Base-by-base conservation (phyloP, 2,113 vertebrate species). In the Hemibagrus wyckioides region DNA sequence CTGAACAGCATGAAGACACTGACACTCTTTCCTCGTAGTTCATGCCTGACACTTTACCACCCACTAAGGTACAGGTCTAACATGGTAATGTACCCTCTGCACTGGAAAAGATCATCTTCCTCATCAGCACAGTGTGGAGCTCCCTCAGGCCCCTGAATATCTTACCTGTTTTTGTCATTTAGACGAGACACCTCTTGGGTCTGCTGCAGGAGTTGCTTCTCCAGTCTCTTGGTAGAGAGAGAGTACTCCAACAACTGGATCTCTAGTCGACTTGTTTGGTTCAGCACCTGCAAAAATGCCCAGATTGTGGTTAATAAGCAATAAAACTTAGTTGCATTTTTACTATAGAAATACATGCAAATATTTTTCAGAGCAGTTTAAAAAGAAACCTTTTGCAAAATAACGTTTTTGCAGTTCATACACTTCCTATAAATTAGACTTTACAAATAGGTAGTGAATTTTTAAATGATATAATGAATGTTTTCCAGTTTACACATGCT, bases 221-320 rank as follows among this genome's bases (percentile, higher is more conserved):
- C 96, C 85, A 97, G 94, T 39, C 92, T 94, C 91, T 92, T 94
- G 28, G 95, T 95, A 84, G 94, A 96, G 65, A 96, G 93, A 0
- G 95, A 96, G 87, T 96, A 96, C 88, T 96, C 96, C 4, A 96
- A 90, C 87, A 96, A 90, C 92, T 96, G 96, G 82, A 96, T 95
- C 93, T 96, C 95, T 86, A 97, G 89, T 80, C 95, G 94, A 63
- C 94, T 95, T 6, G 95, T 96, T 89, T 97, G 96, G 88, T 96
- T 97, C 85, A 96, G 90, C 80, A 97, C 95, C 96, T 97, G 54
- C 67, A 84, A 81, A 81, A 63, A 39, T 28, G 11, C 25, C 21
- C 76, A 63, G 8, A 84, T 65, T 59, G 56, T 50, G 41, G 73
- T 63, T 36, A 89, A 56, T 54, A 23, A 21, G 44, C 10, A 23